These are phyloP conservation scores for Apis dorsata DNA, from an alignment of 1,140 invertebrate genomes.

Conservation along the genomic window DNA sequence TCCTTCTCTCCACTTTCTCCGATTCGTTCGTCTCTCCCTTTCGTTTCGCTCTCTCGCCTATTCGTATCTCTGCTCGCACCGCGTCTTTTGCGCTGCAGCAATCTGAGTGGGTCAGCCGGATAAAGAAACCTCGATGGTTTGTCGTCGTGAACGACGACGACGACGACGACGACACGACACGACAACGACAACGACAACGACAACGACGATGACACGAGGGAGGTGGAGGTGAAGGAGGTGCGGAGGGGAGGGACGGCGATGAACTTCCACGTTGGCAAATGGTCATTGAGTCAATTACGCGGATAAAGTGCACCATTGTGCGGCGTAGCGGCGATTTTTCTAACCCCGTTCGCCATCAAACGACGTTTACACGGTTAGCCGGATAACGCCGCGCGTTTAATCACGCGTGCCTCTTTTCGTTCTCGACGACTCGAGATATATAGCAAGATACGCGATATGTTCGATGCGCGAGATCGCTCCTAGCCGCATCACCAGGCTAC, in stretches of 20 bases:
- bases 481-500: background rate
- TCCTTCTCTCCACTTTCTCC: background rate
- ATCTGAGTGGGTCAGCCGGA: conserved; percentile 72
- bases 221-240: too few species aligned
- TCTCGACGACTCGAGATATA: background rate
- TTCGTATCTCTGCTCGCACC: conserved; percentile 3
- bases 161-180: conserved; percentile 38
- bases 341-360: conserved; percentile 69
- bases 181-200: too few species aligned
- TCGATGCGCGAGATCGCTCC: background rate
- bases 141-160: conserved; percentile 51
- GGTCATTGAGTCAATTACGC: conserved; percentile 79
- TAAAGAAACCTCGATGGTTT: conserved; percentile 69
- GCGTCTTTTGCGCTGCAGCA: conserved; percentile 65
- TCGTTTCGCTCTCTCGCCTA: background rate
- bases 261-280: conserved; percentile 72
- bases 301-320: conserved; percentile 78
- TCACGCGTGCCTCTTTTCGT: conserved; percentile 45
- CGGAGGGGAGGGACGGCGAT: conserved; percentile 37
- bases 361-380: conserved; percentile 58
- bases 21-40: conserved; percentile 9
- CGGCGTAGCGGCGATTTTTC: conserved; percentile 75
- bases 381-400: conserved; percentile 59
- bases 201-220: background rate
- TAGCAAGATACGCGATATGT: background rate